Conservation (phyloP, 2,888 invertebrate genomes). For the Podotricha telesiphe region DNA sequence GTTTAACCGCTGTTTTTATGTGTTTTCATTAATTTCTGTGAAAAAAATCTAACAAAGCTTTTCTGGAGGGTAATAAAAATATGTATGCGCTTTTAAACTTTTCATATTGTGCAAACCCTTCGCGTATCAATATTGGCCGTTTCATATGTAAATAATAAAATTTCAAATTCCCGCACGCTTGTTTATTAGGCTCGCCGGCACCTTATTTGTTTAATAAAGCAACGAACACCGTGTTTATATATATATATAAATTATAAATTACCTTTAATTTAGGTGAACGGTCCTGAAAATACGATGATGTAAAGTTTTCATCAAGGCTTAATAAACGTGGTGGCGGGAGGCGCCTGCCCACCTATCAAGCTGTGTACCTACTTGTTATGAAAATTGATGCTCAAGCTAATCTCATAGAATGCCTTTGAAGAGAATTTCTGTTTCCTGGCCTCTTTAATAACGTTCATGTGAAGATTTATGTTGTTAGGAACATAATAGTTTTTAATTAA, state of each 20-base stretch:
- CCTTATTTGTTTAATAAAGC: slow-evolving; percentile 81
- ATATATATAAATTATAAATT: slow-evolving; percentile 80
- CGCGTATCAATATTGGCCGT: slow-evolving; percentile 9
- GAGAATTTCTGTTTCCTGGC: slow-evolving; percentile 41
- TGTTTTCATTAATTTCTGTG: too few species aligned
- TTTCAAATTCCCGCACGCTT: slow-evolving; percentile 66
- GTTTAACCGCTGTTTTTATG: not conserved
- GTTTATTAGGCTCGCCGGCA: slow-evolving; percentile 73
- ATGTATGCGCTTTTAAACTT: slow-evolving; percentile 4
- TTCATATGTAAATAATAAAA: slow-evolving; percentile 68
- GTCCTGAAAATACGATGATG: slow-evolving; percentile 80
- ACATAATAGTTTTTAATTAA: slow-evolving; percentile 4
- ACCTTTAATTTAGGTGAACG: slow-evolving; percentile 80
- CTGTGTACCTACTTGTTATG: slow-evolving; percentile 56
- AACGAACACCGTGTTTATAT: slow-evolving; percentile 70
- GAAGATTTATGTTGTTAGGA: slow-evolving; percentile 33
- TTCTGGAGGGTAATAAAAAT: slow-evolving; percentile 1
- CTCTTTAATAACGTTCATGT: slow-evolving; percentile 37
- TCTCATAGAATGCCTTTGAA: slow-evolving; percentile 43
- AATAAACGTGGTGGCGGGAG: slow-evolving; percentile 60
- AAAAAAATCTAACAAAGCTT: not conserved
- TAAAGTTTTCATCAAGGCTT: slow-evolving; percentile 75
- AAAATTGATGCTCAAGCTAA: slow-evolving; percentile 48
- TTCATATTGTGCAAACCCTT: slow-evolving; percentile 2
- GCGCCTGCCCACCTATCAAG: slow-evolving; percentile 44